Percentiles rank a stretch among this genome's conserved stretches.
phyloP scores from a whole-genome alignment of 2,113 vertebrate genomes.

The Thalassarche chlororhynchos region DNA sequence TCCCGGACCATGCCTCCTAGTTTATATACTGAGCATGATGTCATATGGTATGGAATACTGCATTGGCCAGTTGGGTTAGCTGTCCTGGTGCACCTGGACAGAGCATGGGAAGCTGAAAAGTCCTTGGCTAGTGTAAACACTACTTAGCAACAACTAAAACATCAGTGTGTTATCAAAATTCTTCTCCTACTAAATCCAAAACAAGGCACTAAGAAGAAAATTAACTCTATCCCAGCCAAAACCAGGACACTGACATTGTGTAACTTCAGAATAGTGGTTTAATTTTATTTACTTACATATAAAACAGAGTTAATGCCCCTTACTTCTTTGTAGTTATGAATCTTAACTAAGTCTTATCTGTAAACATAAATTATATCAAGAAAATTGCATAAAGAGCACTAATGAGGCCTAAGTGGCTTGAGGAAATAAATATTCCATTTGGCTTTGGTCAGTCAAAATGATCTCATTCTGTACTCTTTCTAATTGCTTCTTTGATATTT shows the following conservation, averaged over 20 bases:
- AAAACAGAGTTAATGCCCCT: neutral
- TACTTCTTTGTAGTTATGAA: neutral
- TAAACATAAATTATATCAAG: neutral
- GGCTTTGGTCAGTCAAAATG: neutral
- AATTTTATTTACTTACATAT: neutral
- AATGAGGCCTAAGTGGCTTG: neutral
- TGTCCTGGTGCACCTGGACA: too few relatives aligned
- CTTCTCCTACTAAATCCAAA: too few relatives aligned
- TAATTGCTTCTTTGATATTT: neutral
- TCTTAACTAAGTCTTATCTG: neutral
- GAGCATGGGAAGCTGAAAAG: too few relatives aligned
- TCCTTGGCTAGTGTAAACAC: too few relatives aligned
- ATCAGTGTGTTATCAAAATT: too few relatives aligned
- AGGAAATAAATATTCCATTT: slow-evolving; percentile 25
- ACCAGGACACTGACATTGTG: neutral
- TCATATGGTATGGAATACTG: too few relatives aligned
- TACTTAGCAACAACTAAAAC: too few relatives aligned
- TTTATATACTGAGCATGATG: too few relatives aligned
- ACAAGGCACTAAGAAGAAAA: too few relatives aligned
- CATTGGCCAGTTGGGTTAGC: too few relatives aligned
- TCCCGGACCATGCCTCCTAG: too few relatives aligned
- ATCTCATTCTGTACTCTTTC: neutral
- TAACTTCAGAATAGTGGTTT: neutral
- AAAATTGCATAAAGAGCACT: neutral
- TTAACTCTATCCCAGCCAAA: too few relatives aligned